Evolutionary conservation across 1,140 invertebrate genomes (phyloP), one percentile per base, ranked within the genome.

Genomic region (Brachionus koreanus): DNA sequence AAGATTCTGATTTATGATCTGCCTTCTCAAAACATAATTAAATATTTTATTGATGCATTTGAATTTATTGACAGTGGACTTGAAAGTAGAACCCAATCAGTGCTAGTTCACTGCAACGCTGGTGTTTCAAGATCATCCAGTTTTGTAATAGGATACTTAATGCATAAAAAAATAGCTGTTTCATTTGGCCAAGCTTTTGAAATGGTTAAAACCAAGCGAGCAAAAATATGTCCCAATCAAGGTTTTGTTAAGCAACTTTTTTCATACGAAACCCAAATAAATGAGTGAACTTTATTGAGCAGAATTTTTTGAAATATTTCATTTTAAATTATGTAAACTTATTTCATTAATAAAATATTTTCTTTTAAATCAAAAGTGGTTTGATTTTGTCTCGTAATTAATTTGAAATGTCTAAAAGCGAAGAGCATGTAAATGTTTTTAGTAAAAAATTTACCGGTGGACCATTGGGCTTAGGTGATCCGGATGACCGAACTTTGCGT

Each of bases 401-500:
- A 37, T 69, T 16, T 69, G 16, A 77, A 77, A 79, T 79, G 76
- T 37, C 49, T 37, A 23, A 65, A 10, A 43, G n/a, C 3, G 23
- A 77, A 61, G 75, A 49, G 0, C 3, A 33, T 52, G 19, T 79
- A 23, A 61, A 79, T 65, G 76, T 65, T 57, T 65, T 79, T 57
- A 65, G 76, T 25, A 79, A 79, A 63, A 79, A 79, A 33, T 79
- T 61, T 65, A 79, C 76, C 9, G 76, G 76, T 29, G 76, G 76
- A 23, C 76, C 76, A 12, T 69, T 82, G 9, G 52, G 37, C 42
- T 13, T 82, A 83, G 94, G 94, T 81, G 93, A 96, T 90, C 94
- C 94, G 10, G 88, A 94, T 85, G 93, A 95, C 86, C 90, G 85
- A 85, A 88, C 85, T 16, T 87, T 96, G 69, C 89, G 94, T 85